These are phyloP conservation scores for Acanthosepion pharaonis DNA, from an alignment of 2,888 invertebrate genomes.

Conservation along the genomic window DNA sequence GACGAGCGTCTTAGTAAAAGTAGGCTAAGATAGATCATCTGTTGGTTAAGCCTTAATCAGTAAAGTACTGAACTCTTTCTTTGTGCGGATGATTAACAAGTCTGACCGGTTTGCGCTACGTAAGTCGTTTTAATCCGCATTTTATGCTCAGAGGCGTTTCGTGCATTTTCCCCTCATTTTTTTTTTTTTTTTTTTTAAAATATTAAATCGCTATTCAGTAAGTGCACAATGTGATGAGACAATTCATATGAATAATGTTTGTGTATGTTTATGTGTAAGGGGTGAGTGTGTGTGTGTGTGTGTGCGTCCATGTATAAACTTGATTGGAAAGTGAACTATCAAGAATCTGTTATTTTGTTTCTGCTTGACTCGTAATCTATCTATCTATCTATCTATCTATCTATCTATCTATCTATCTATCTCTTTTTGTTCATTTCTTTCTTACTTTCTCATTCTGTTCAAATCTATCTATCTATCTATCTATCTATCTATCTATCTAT, in stretches of 20 bases:
- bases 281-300: not conserved
- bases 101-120: slow-evolving; percentile 2
- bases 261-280: not conserved
- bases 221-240: not conserved
- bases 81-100: slow-evolving; percentile 11
- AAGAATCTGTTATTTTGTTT: too few relatives aligned
- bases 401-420: too few relatives aligned
- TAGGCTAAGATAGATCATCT: slow-evolving; percentile 33
- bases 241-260: not conserved
- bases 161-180: not conserved
- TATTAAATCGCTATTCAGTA: not conserved
- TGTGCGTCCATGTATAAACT: too few relatives aligned
- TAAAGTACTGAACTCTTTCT: not conserved
- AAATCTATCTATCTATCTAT: too few relatives aligned
- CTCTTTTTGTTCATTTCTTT: not conserved
- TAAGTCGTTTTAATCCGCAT: not conserved
- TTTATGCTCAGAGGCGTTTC: not conserved
- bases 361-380: too few relatives aligned
- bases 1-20: not conserved
- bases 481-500: too few relatives aligned
- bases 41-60: not conserved
- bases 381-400: too few relatives aligned
- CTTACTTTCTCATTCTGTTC: too few relatives aligned
- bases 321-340: too few relatives aligned
- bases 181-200: not conserved